phyloP scores from a whole-genome alignment of 2,888 invertebrate genomes.

The Cryptophagus acutangulus region DNA sequence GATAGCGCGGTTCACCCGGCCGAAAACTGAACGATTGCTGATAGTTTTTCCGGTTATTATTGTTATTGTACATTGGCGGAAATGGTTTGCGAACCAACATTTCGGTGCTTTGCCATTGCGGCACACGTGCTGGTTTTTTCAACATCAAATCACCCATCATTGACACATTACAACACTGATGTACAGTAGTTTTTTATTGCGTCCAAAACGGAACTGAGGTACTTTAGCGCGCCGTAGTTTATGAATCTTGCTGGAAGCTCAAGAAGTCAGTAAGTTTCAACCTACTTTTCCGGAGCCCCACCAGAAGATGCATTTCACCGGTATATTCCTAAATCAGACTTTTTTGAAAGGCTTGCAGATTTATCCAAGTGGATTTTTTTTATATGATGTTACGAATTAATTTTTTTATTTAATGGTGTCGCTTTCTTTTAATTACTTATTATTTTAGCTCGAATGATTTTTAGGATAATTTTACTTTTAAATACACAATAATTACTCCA shows the following conservation, averaged over 20 bases:
- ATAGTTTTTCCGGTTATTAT: conserved; percentile 42
- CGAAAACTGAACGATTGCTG: conserved; percentile 45
- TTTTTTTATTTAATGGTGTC: background rate
- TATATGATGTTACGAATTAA: no score
- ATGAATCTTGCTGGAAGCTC: conserved; percentile 15
- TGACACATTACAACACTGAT: conserved; percentile 14
- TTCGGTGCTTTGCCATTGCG: conserved; percentile 45
- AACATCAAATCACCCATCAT: conserved; percentile 60
- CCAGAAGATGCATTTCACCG: conserved; percentile 20
- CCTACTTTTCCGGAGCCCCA: conserved; percentile 28
- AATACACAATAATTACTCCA: no score
- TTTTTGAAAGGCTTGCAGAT: conserved; percentile 4
- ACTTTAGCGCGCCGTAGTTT: background rate
- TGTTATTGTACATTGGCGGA: conserved; percentile 40
- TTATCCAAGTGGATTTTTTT: background rate
- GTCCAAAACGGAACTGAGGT: conserved; percentile 10
- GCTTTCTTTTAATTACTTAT: conserved; percentile 2
- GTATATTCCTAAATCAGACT: background rate
- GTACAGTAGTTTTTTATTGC: conserved; percentile 12
- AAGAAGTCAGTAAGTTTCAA: conserved; percentile 22
- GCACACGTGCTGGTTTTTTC: conserved; percentile 56
- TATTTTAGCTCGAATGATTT: no score
- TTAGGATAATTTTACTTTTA: no score
- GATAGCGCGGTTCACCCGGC: conserved; percentile 28
- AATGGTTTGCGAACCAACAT: conserved; percentile 54